Percentiles rank a stretch among this genome's conserved stretches.
Conservation (phyloP, 2,113 vertebrate species). For the Saimiri boliviensis region DNA sequence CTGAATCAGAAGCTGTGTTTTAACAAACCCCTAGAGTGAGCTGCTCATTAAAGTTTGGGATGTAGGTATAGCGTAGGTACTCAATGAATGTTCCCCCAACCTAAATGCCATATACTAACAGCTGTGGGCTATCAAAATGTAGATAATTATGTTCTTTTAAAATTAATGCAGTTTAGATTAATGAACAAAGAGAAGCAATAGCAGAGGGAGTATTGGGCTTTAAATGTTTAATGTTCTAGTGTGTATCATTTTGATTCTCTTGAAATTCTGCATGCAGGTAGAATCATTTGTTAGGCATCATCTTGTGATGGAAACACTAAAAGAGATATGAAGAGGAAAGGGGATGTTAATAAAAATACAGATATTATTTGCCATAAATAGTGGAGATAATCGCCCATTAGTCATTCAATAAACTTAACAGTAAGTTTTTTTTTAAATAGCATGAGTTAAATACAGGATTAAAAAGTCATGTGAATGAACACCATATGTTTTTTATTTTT, state of each 20-base stretch:
- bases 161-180: constrained; percentile 31
- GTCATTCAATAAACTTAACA: not conserved
- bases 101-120: not conserved
- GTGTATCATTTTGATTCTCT: not conserved
- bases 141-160: not conserved
- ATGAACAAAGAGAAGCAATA: constrained; percentile 38
- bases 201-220: not conserved
- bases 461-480: not conserved
- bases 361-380: not conserved
- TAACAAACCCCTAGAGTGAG: not conserved
- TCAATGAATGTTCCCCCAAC: not conserved
- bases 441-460: not conserved
- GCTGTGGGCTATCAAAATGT: not conserved
- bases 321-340: not conserved
- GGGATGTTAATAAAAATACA: not conserved
- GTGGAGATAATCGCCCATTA: not conserved
- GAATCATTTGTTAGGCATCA: not conserved
- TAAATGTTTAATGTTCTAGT: constrained; percentile 5
- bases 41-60: not conserved
- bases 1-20: not conserved
- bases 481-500: not conserved
- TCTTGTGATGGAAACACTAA: not conserved
- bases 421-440: not conserved
- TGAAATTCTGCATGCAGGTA: not conserved
- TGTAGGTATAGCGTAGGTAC: not conserved